phyloP scores from a whole-genome alignment of 2,888 invertebrate species.

The Cataglyphis albicans region DNA sequence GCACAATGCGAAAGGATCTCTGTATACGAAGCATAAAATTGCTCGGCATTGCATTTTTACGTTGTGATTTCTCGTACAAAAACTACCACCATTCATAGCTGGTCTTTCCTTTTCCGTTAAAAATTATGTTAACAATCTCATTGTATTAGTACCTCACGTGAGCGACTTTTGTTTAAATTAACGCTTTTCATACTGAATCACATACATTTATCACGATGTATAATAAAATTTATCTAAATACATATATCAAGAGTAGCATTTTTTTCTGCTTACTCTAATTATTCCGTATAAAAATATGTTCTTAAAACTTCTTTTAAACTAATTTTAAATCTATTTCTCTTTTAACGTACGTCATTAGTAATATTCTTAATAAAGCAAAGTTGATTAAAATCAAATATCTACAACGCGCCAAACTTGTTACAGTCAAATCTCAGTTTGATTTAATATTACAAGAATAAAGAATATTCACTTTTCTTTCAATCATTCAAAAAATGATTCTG shows the following conservation, averaged over 20 bases:
- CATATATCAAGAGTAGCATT: background rate
- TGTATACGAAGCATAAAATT: conserved; percentile 76
- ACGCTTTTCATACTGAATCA: conserved; percentile 7
- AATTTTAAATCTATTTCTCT: background rate
- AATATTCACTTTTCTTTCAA: background rate
- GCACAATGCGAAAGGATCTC: conserved; percentile 64
- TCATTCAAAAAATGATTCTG: background rate
- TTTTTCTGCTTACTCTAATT: background rate
- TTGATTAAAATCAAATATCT: background rate
- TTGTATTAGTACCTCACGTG: conserved; percentile 18
- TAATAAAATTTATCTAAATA: conserved; percentile 42
- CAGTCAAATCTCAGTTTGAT: background rate
- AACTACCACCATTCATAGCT: conserved; percentile 64
- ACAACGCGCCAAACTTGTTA: background rate
- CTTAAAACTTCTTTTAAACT: background rate
- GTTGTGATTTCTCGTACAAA: conserved; percentile 72
- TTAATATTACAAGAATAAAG: background rate
- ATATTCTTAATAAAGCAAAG: background rate
- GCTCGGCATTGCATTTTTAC: conserved; percentile 79
- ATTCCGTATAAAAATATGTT: background rate
- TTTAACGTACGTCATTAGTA: background rate
- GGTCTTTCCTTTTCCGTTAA: conserved; percentile 52
- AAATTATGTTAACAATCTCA: conserved; percentile 26
- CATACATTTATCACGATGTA: conserved; percentile 6
- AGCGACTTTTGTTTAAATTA: conserved; percentile 43